Base-by-base conservation (phyloP, 2,797 vertebrate species). In the Sebastes hopkinsi region DNA sequence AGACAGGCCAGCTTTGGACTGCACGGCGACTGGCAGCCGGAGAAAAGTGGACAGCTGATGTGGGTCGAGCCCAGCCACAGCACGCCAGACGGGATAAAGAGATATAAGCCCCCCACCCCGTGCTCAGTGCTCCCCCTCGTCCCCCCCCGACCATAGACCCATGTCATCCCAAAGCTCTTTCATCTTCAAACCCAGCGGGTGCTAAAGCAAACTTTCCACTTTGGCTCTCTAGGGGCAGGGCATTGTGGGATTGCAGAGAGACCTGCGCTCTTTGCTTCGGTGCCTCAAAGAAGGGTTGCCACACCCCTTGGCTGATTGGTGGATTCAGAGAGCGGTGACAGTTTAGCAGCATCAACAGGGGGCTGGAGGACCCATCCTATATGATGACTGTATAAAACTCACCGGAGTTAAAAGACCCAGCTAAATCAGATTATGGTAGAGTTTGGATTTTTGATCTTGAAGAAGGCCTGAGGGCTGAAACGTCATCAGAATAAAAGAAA, bases 201-300 rank as follows among this genome's bases (percentile, higher is more conserved):
- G 91, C 91, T 95, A 94, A 95, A 94, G 92, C 93, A 95, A 95
- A 95, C 94, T 95, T 96, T 96, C 94, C 95, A 96, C 94, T 94
- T 94, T 89, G 87, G 82, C 92, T 93, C 89, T 92, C 87, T 80
- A 50, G 91, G 88, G 88, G 85, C 87, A n/a, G 67, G 88, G 88
- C 83, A 88, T 86, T 89, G 87, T 89, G 82, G 87, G 82, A 90
- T 88, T 77, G 89, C 69, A 80, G 77, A 89, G 83, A 88, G 88
- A 89, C 80, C 69, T 73, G 76, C 70, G 67, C 81, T 54, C 77
- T 87, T 78, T 72, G 82, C 84, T 88, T 46, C 75, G 68, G 77
- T 71, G 65, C 83, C 87, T 88, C 85, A 90, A 87, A 87, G 84
- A 79, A 82, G 78, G 70, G 64, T 27, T 72, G 83, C 82, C 85